Evolutionary conservation across 2,888 invertebrate genomes (phyloP).

Genomic region (Plagiodera versicolora): DNA sequence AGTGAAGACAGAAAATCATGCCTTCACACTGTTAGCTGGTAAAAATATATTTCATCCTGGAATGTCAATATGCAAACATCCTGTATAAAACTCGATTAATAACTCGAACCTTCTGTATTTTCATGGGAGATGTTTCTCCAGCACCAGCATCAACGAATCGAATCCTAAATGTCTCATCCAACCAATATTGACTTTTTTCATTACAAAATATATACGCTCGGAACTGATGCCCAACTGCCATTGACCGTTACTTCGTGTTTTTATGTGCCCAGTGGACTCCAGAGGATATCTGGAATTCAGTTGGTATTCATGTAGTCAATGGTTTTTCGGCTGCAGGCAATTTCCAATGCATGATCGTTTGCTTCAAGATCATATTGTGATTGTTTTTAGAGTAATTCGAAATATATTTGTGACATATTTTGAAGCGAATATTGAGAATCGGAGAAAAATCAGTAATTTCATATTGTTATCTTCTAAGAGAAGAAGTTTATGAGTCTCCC

Average conservation of each 20-base stretch:
- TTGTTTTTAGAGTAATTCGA: no score
- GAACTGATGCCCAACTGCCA: background rate
- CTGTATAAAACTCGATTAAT: no score
- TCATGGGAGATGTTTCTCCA: background rate
- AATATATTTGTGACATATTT: no score
- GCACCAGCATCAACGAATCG: background rate
- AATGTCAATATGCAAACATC: no score
- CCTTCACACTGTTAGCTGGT: no score
- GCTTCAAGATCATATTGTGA: background rate
- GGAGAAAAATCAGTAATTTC: no score
- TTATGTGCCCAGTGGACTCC: background rate
- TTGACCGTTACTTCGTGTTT: background rate
- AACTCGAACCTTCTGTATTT: background rate
- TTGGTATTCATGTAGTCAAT: background rate
- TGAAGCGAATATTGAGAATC: no score
- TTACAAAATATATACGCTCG: background rate
- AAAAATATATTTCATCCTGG: no score
- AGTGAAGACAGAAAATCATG: no score
- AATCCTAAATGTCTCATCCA: background rate
- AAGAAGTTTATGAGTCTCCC: no score
- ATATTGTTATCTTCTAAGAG: no score
- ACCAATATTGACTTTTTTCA: background rate
- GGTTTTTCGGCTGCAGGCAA: background rate
- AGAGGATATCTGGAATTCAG: background rate
- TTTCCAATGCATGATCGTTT: background rate